Base-by-base conservation (phyloP, 1,140 invertebrate genomes). In the Stenopsyche tienmushanensis region DNA sequence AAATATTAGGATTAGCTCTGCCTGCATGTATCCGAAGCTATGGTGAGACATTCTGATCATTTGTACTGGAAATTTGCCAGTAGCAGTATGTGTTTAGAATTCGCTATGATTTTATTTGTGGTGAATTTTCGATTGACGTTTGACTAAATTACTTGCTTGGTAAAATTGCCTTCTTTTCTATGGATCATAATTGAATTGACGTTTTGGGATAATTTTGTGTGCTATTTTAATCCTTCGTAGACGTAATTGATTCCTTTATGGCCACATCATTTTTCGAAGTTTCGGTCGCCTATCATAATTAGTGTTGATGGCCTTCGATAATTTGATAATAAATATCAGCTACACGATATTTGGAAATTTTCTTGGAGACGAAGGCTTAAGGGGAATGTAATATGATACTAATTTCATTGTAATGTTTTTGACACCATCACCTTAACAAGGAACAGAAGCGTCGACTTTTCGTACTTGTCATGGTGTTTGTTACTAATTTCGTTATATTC, bases 321-420 rank as follows among this genome's bases (percentile, higher is more conserved):
- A 34, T 34, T 34, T 13, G 29, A 34, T 34, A 34, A 34, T 34
- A 13, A 13, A 13, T 13, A 34, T 34, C 29, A 13, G 29, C 13
- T 34, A 34, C 13, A 13, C 29, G 29, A 34, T 34, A 34, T 13
- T 13, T 34, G 29, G 5, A 13, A 34, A 34, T 7, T 13, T 7
- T 34, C 29, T 7, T 34, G 29, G 29, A 34, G 29, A 7, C 13
- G 29, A 34, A 58, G 18, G 29, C 26, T 58, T 21, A 18, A 10
- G 18, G 47, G 23, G 29, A 18, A 2, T 18, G 21, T 47, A 15
- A 60, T 23, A 25, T 47, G 58, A 60, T 60, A 60, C 58, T 60
- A 60, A 60, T 60, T 60, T 25, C 13, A 60, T 60, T 47, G 17
- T 60, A 47, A 60, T 44, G 58, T 59, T 26, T 60, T 60, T 60